phyloP scores from a whole-genome alignment of 2,113 vertebrate genomes.

The Rhineura floridana region DNA sequence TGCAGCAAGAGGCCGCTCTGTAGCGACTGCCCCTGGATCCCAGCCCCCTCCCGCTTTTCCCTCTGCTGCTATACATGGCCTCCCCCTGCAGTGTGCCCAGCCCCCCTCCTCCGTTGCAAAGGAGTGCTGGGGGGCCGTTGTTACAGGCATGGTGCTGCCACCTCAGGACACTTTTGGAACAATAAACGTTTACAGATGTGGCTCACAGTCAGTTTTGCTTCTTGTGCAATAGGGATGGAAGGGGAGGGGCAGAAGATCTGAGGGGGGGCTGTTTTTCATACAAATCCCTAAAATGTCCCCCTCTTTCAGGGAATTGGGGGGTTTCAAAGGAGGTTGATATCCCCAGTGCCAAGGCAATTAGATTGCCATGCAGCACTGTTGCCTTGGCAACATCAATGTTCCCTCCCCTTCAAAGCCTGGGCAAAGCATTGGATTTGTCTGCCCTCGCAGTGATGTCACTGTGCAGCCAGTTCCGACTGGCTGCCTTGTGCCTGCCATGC shows the following conservation, averaged over 20 bases:
- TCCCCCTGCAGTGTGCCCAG: no score
- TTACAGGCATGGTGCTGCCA: neutral
- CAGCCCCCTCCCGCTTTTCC: neutral
- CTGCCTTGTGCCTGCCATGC: neutral
- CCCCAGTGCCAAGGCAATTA: no score
- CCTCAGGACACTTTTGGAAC: neutral
- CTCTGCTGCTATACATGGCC: neutral
- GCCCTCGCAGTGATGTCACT: no score
- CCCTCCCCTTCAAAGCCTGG: neutral
- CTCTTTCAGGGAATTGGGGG: no score
- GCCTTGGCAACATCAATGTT: no score
- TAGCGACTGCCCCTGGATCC: neutral
- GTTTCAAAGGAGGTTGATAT: no score
- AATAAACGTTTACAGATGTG: constrained; percentile 28
- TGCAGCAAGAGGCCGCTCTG: neutral
- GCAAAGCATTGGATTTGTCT: neutral
- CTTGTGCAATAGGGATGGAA: neutral
- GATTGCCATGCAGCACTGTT: no score
- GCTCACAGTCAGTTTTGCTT: no score
- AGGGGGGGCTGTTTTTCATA: no score
- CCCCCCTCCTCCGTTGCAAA: neutral
- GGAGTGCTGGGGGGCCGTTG: neutral
- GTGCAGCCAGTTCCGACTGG: neutral
- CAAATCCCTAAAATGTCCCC: no score
- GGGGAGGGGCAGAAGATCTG: neutral